A percentile compares a stretch with the other conserved stretches of the same genome.
Conservation (phyloP, 2,888 invertebrate species). For the Drosophila nr. medialis region DNA sequence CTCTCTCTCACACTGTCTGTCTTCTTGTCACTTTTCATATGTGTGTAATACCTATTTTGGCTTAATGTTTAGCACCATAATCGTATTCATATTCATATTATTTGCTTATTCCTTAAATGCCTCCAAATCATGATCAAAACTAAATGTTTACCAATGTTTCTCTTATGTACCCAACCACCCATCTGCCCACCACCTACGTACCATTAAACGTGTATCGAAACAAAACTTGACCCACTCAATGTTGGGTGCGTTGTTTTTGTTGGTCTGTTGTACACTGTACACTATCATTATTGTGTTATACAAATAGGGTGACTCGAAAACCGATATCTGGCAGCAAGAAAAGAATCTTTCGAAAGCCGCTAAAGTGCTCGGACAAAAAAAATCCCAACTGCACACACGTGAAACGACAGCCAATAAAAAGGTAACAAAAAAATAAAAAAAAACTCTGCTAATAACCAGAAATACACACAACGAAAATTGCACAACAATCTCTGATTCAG, state of each 20-base stretch:
- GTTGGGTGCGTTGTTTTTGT: slow-evolving; percentile 21
- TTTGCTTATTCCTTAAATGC: slow-evolving; percentile 14
- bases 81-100: slow-evolving; percentile 13
- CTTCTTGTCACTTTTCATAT: slow-evolving; percentile 32
- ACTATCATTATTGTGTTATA: slow-evolving; percentile 61
- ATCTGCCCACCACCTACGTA: not conserved
- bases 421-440: slow-evolving; percentile 77
- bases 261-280: slow-evolving; percentile 28
- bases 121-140: slow-evolving; percentile 37
- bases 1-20: slow-evolving; percentile 9
- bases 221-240: slow-evolving; percentile 11
- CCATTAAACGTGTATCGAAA: slow-evolving; percentile 13
- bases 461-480: slow-evolving; percentile 21
- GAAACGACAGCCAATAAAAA: slow-evolving; percentile 85
- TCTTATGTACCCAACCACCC: slow-evolving; percentile 17
- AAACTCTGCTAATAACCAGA: not conserved
- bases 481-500: slow-evolving; percentile 34
- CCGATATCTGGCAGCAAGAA: slow-evolving; percentile 85
- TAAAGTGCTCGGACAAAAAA: slow-evolving; percentile 86
- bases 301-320: slow-evolving; percentile 84
- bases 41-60: slow-evolving; percentile 42
- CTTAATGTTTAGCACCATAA: slow-evolving; percentile 31
- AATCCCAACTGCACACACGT: slow-evolving; percentile 85
- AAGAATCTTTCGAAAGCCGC: slow-evolving; percentile 86
- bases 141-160: slow-evolving; percentile 55